Base-by-base conservation (phyloP, 1,140 invertebrate genomes). In the Rhopalosiphum padi region DNA sequence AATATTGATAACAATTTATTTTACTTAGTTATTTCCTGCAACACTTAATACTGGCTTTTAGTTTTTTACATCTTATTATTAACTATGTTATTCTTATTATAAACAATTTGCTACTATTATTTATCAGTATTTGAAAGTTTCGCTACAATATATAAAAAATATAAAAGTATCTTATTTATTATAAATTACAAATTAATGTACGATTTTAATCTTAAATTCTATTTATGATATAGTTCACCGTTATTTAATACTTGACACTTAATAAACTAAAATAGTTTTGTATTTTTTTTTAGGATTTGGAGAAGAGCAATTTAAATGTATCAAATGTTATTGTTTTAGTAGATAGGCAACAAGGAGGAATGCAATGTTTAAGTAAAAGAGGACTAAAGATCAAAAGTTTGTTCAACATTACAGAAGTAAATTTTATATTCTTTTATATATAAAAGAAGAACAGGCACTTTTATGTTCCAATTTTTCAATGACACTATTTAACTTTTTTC, bases 391-490 rank as follows among this genome's bases (percentile, higher is more conserved):
- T 93, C 15, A 53, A 41, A 55, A 85, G 91, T 86, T 48, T 93
- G 15, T 93, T 93, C 41, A 83, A 48, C 35, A 77, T 93, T 55
- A 41, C 94, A 94, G 82, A 94, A 94, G 89, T 94, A 90, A 90
- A 43, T 90, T 46, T 86, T 30, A 41, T 41, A 41, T 41, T 41
- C 41, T 41, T 41, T 41, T 41, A 41, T 41, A 41, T 41, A 41
- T 41, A 41, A 41, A 41, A 41, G 41, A 41, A 41, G 2, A 41
- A 41, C 3, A 41, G 41, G 41, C 41, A 41, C 41, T 37, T 37
- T 37, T 37, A 37, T 37, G 3, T 41, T 41, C 41, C 41, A 41
- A 41, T 41, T 41, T 41, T 41, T 1, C 41, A 4, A 41, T 2
- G 2, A 41, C 41, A 41, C 41, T 41, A 41, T 41, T 41, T 41